These are phyloP conservation scores for Corythornis cristatus DNA, from an alignment of 2,113 vertebrate species.

Conservation along the genomic window DNA sequence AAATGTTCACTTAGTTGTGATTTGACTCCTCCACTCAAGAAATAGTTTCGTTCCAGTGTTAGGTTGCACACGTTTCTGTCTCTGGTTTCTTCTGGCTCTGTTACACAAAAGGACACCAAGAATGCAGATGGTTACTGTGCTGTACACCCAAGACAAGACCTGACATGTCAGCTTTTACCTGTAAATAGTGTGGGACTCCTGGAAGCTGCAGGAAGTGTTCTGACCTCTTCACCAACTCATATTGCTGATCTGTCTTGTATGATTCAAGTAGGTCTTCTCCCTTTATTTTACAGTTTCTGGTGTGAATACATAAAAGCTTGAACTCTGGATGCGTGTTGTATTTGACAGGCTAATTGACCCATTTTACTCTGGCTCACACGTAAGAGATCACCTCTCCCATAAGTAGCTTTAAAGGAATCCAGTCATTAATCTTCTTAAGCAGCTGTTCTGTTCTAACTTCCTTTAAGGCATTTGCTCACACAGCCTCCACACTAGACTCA, in stretches of 20 bases:
- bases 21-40: background rate
- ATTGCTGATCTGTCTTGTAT: background rate
- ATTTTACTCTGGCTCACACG: constrained; percentile 22
- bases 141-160: background rate
- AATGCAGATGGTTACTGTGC: background rate
- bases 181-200: background rate
- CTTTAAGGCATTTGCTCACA: constrained; percentile 30
- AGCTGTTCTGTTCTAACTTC: constrained; percentile 20
- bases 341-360: constrained; percentile 39
- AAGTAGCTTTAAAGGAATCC: constrained; percentile 54
- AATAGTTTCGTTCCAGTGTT: background rate
- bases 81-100: background rate
- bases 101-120: background rate
- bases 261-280: background rate
- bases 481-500: background rate
- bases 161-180: background rate
- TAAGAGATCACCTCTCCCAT: constrained; percentile 47
- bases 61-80: background rate
- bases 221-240: background rate
- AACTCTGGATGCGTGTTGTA: constrained; percentile 4
- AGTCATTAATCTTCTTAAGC: constrained; percentile 58
- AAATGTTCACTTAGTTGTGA: background rate
- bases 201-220: background rate
- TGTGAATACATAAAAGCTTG: background rate
- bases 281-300: background rate